phyloP scores from a whole-genome alignment of 2,888 invertebrate genomes.

The Drosophila nr. perissopoda region DNA sequence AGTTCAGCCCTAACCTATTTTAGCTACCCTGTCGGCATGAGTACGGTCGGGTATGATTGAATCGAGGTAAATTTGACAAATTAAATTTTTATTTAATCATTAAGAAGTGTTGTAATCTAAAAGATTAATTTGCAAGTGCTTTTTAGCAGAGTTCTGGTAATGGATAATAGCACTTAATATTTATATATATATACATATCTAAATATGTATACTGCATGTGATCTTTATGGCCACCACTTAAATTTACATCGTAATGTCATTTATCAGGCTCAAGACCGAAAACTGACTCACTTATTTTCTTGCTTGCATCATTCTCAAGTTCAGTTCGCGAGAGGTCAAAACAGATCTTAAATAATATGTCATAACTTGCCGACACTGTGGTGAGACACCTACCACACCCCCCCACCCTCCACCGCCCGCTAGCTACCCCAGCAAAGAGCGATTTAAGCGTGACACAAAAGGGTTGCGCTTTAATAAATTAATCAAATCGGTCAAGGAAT shows the following conservation, averaged over 20 bases:
- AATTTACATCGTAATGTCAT: slow-evolving; percentile 26
- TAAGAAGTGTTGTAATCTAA: background rate
- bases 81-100: background rate
- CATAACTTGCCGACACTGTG: slow-evolving; percentile 73
- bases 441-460: slow-evolving; percentile 53
- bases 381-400: slow-evolving; percentile 2
- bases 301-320: slow-evolving; percentile 75
- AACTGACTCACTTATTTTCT: slow-evolving; percentile 59
- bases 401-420: background rate
- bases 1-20: slow-evolving; percentile 23
- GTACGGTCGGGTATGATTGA: background rate
- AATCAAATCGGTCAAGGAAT: slow-evolving; percentile 79
- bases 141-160: background rate
- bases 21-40: background rate
- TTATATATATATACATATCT: background rate
- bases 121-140: background rate
- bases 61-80: background rate
- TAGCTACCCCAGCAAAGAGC: background rate
- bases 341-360: slow-evolving; percentile 51
- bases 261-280: background rate
- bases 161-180: background rate
- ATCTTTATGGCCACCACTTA: background rate
- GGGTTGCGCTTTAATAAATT: slow-evolving; percentile 80
- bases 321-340: slow-evolving; percentile 65
- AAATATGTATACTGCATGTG: background rate